phyloP scores from a whole-genome alignment of 2,113 vertebrate species.

The Cavia porcellus region DNA sequence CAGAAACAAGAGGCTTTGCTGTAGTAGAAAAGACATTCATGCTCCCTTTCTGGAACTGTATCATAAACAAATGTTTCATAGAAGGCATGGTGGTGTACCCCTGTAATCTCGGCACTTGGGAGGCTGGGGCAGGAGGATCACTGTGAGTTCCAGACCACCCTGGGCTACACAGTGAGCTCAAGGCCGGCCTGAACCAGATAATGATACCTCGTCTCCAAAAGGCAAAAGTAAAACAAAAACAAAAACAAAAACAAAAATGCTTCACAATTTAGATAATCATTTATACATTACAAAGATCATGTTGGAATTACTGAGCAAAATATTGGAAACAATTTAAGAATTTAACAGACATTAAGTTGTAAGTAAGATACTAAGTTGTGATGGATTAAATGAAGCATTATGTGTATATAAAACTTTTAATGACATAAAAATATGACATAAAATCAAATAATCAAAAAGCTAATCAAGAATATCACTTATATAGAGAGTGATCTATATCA shows the following conservation, averaged over 20 bases:
- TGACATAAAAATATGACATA: not conserved
- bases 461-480: not conserved
- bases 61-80: not conserved
- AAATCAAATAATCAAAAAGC: slow-evolving; percentile 10
- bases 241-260: not conserved
- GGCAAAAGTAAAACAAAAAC: no score
- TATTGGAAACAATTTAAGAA: slow-evolving; percentile 30
- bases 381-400: not conserved
- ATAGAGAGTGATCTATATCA: not conserved
- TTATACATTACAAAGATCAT: not conserved
- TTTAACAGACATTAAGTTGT: not conserved
- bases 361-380: not conserved
- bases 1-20: not conserved
- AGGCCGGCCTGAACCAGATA: no score
- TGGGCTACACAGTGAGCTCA: no score
- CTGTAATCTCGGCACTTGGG: no score
- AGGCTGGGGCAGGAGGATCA: no score
- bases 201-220: no score
- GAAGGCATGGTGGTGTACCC: no score
- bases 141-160: no score
- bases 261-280: not conserved
- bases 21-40: not conserved
- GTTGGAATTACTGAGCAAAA: slow-evolving; percentile 10
- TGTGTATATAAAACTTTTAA: not conserved
- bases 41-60: not conserved